Evolutionary conservation across 2,113 vertebrate species (phyloP).

Genomic region (Acanthochromis polyacanthus): DNA sequence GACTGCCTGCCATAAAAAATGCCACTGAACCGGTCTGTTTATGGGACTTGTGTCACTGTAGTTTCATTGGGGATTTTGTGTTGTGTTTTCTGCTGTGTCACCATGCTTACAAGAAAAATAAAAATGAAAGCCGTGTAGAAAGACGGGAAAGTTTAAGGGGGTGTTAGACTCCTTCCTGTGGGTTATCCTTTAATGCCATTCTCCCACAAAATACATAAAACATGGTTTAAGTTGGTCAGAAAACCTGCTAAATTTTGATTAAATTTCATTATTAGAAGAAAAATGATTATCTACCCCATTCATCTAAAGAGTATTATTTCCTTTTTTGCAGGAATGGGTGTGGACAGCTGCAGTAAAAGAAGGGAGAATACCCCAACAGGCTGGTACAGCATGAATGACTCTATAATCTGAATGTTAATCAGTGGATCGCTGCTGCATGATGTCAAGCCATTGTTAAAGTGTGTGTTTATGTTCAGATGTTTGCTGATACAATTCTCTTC

Average conservation of each 20-base stretch:
- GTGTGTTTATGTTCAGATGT: no score
- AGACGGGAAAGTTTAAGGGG: no score
- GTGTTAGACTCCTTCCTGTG: no score
- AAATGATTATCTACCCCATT: no score
- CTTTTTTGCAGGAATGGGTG: slow-evolving; percentile 47
- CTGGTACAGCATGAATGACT: slow-evolving; percentile 31
- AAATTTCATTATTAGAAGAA: no score
- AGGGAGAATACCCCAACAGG: not conserved
- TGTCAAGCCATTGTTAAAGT: not conserved
- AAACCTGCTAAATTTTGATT: no score
- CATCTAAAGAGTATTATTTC: not conserved
- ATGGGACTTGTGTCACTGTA: not conserved
- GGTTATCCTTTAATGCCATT: no score
- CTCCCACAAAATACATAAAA: no score
- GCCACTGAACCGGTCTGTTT: slow-evolving; percentile 62
- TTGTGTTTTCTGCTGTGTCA: not conserved
- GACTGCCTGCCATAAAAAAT: not conserved
- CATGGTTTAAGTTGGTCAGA: no score
- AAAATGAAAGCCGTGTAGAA: no score
- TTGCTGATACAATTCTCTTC: no score
- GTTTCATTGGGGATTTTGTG: not conserved
- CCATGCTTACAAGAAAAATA: no score
- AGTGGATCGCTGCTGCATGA: not conserved
- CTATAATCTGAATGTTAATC: not conserved
- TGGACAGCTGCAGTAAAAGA: slow-evolving; percentile 52